Percentiles rank a stretch among this genome's conserved stretches.
These are phyloP conservation scores for Papilio dardanus DNA, from an alignment of 1,140 invertebrate species.

Conservation along the genomic window DNA sequence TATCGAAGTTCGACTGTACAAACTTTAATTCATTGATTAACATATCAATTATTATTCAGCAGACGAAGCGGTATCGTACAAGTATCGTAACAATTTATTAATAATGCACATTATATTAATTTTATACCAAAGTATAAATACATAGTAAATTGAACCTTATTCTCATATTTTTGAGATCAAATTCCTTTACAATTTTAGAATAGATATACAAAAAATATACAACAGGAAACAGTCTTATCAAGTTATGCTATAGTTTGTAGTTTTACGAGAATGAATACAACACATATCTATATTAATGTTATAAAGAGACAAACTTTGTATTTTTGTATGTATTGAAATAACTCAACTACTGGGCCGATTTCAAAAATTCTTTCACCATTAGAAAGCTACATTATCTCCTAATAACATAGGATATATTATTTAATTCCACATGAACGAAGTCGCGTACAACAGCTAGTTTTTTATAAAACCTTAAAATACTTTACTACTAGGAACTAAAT, in stretches of 20 bases:
- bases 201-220: constrained; percentile 10
- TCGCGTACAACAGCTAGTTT: no score
- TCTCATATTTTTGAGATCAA: not conserved
- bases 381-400: no score
- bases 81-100: constrained; percentile 45
- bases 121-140: constrained; percentile 32
- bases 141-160: not conserved
- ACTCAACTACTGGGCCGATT: no score
- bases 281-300: no score
- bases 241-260: not conserved
- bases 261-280: not conserved
- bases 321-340: no score
- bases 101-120: constrained; percentile 45
- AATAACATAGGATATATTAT: no score
- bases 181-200: not conserved
- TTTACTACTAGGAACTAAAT: no score
- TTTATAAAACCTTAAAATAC: no score
- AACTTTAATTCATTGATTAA: constrained; percentile 23
- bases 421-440: no score
- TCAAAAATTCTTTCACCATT: no score
- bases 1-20: no score
- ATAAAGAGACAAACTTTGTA: no score
- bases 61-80: constrained; percentile 37
- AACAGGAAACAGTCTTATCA: constrained; percentile 26
- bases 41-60: constrained; percentile 41